Evolutionary conservation across 2,797 vertebrate species (phyloP), one percentile per base, ranked within the genome.

Genomic region (Megalops cyprinoides): DNA sequence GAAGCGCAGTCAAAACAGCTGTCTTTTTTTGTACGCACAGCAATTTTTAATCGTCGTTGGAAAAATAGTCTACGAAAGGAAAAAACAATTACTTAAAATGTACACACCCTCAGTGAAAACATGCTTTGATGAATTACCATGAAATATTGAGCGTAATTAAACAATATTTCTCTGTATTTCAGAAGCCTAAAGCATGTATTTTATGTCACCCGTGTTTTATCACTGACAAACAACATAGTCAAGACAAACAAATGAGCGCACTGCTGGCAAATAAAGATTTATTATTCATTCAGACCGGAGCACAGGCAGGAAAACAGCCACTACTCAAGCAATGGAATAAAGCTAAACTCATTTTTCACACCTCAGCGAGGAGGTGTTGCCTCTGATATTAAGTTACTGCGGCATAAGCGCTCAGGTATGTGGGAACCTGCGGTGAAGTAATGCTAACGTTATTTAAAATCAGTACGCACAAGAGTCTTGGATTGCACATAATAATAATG

Each of bases 201-300:
- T 86, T 84, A 86, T 86, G 86, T 89, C 88, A 85, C 82, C 44
- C 31, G 81, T 23, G 76, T 90, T 92, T 91, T 86, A 89, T 91
- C 89, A 90, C 82, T 91, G 89, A 88, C 87, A 88, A 89, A 87
- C 88, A 79, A 49, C 82, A 71, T 81, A 55, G 31, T 82, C 85
- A 83, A 83, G 81, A 65, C 82, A 88, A 88, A 89, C 85, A 90
- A 91, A 92, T 67, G 77, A 91, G 81, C n/a, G 20, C 49, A 20
- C 82, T 67, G 79, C 49, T 51, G 49, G 83, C 82, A 92, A 92
- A 93, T 92, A 81, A 79, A 90, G 88, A 93, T 93, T 90, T 90
- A 90, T 92, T 87, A 85, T 83, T 85, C 80, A 56, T 81, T 85
- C 9, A 2, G 48, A 34, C 8, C 10, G 79, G 87, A 80, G 62